These are phyloP conservation scores for Nomada fucata DNA, from an alignment of 2,888 invertebrate genomes.

Conservation along the genomic window DNA sequence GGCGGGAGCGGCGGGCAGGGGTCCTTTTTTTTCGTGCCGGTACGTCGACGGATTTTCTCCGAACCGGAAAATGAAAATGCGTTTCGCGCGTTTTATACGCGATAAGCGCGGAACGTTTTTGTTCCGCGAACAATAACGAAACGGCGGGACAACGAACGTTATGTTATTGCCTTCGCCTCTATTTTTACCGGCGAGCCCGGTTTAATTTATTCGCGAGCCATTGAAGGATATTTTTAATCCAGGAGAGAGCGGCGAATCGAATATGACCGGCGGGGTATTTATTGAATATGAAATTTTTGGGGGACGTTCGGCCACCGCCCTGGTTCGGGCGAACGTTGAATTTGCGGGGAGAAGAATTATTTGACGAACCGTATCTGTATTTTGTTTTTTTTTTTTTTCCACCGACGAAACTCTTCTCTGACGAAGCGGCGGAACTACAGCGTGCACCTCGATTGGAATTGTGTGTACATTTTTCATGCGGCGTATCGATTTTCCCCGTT, in stretches of 20 bases:
- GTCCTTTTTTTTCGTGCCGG: background rate
- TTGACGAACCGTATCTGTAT: too few relatives aligned
- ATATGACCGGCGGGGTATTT: too few relatives aligned
- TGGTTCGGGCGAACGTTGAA: too few relatives aligned
- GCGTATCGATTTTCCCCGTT: background rate
- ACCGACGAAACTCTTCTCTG: too few relatives aligned
- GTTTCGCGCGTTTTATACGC: constrained; percentile 21
- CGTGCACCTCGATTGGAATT: too few relatives aligned
- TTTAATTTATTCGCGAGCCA: constrained; percentile 7
- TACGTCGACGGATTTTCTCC: constrained; percentile 20
- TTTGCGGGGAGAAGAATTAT: too few relatives aligned
- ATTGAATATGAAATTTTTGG: too few relatives aligned
- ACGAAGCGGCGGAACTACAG: too few relatives aligned
- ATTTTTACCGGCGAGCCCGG: background rate
- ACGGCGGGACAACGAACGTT: constrained; percentile 3
- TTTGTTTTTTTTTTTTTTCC: background rate
- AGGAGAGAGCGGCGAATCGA: background rate
- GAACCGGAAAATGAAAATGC: constrained; percentile 37
- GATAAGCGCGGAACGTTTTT: constrained; percentile 16
- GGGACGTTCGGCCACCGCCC: too few relatives aligned
- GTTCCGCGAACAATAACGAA: constrained; percentile 8
- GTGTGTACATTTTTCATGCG: too few relatives aligned
- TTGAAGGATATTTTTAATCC: background rate
- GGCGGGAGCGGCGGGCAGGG: too few relatives aligned
- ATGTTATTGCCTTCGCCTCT: background rate